Base-by-base conservation (phyloP, 2,888 invertebrate species). In the Catotricha subobsoleta region DNA sequence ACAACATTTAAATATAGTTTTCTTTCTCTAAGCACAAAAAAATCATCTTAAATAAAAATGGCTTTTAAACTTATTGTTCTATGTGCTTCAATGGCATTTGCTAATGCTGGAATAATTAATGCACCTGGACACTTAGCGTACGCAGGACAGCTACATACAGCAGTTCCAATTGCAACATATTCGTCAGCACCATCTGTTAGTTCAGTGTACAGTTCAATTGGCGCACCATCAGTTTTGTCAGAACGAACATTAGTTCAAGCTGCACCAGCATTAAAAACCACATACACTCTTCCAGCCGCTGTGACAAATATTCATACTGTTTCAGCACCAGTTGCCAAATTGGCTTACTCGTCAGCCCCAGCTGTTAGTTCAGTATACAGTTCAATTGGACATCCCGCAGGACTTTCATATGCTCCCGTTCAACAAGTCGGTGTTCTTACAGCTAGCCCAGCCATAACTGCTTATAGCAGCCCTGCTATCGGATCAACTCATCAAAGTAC, bases 401-500 rank as follows among this genome's bases (percentile, higher is more conserved):
- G 53, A 16, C 31, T 33, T 25, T 25, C 30, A 13, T 10, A 51
- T 49, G 48, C 50, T 48, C 42, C 46, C 54, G 37, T 48, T 49
- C 51, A 43, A 48, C 48, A 45, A 15, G 13, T 16, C 15, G 48
- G 30, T 3, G n/a, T 15, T 35, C 38, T 39, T 49, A 49, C 52
- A 37, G 49, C 21, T 7, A 35, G 35, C 16, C 44, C 45, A 25
- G 41, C 54, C 34, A 50, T 53, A 38, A 47, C 50, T 40, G 40
- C 47, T 19, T 47, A 51, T 4, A 46, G 48, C 25, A 20, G 48
- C 44, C 54, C 64, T 48, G 52, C 64, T 41, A 51, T 60, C 49
- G 65, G 71, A 48, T 50, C 64, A 45, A 59, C 67, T 39, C 67
- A 69, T 42, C 68, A 74, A 57, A 70, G 68, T 56, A 67, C 71